phyloP scores from a whole-genome alignment of 2,113 vertebrate genomes.

The Alces alces region DNA sequence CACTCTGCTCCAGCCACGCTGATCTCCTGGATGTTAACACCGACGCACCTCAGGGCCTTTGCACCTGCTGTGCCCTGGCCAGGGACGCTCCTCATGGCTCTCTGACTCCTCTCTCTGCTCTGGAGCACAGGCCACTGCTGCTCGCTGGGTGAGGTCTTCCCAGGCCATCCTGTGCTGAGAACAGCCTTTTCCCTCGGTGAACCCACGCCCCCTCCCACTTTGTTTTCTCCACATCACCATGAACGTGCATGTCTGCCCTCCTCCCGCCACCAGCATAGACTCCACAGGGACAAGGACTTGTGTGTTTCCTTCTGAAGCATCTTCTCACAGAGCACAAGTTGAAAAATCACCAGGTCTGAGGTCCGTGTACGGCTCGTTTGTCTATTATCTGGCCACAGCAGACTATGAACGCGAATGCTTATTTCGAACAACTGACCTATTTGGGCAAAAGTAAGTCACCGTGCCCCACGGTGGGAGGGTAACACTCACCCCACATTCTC shows the following conservation, averaged over 20 bases:
- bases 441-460: not conserved
- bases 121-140: not conserved
- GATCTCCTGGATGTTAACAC: not conserved
- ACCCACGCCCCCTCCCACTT: not conserved
- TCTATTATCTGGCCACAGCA: not conserved
- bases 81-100: not conserved
- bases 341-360: not conserved
- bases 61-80: not conserved
- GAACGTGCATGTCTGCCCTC: not conserved
- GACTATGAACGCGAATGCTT: too few relatives aligned
- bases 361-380: not conserved
- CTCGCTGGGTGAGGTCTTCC: not conserved
- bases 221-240: not conserved
- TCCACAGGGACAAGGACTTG: not conserved
- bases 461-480: not conserved
- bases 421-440: not conserved
- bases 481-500: not conserved
- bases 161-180: not conserved
- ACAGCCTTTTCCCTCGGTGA: not conserved
- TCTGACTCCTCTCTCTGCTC: not conserved
- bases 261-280: not conserved
- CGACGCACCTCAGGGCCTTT: not conserved
- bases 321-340: not conserved
- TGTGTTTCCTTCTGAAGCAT: too few relatives aligned
- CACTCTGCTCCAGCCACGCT: not conserved